Evolutionary conservation across 2,113 vertebrate species (phyloP), one percentile per base, ranked within the genome.

Genomic region (Nerophis ophidion): DNA sequence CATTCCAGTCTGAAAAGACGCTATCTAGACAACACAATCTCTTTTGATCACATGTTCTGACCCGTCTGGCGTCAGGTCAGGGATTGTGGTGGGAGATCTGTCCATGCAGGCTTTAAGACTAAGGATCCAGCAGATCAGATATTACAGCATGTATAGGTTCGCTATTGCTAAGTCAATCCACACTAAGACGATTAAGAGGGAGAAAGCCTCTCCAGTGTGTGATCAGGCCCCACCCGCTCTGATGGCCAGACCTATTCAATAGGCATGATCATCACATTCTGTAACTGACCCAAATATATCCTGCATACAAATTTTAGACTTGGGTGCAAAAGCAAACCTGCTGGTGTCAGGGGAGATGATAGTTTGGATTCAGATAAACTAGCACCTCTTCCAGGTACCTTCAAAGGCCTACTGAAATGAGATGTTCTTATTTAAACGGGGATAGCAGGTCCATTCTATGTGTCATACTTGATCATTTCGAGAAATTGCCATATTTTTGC

Each of bases 101-200:
- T 44, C 46, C 46, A 36, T 62, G 33, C 48, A 15, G 70, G 58
- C 34, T 81, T 69, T 15, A 69, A 68, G 68, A 59, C 42, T 36
- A 57, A 68, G 70, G 60, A 70, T 62, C 65, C 35, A 51, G 45
- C 42, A 8, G 60, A 65, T 57, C 36, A 42, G 64, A 68, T 71
- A 74, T 58, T 61, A 67, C 48, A 42, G 19, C 46, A 54, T 61
- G n/a, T 59, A 52, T 67, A 67, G 67, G 71, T 74, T 69, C 58
- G 45, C 63, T 71, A 45, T 59, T 15, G 17, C 38, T 44, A 72
- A 70, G 69, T 61, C 70, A 79, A 81, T 84, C 73, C 73, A 65
- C 14, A 14, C 58, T 80, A 81, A 84, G 83, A 77, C 81, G 85
- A 85, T 85, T 81, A 82, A 51, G 66, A 46, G 5, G 26, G 55